These are phyloP conservation scores for Siniperca obscura DNA, from an alignment of 2,797 vertebrate genomes.

Conservation along the genomic window DNA sequence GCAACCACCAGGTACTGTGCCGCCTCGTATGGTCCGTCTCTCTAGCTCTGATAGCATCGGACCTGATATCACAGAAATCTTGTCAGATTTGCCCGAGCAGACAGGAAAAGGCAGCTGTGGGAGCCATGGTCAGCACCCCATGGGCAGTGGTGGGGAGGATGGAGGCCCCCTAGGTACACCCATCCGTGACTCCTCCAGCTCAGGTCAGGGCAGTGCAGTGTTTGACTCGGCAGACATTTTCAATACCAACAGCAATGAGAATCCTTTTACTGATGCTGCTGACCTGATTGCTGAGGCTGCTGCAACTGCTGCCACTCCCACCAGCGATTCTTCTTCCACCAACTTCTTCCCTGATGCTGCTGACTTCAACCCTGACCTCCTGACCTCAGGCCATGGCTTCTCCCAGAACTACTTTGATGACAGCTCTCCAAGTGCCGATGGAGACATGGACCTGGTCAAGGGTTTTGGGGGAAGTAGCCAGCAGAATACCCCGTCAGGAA, in stretches of 20 bases:
- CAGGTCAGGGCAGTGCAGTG: constrained; percentile 95
- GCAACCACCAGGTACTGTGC: constrained; percentile 71
- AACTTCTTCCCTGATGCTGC: constrained; percentile 95
- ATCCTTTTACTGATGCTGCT: constrained; percentile 94
- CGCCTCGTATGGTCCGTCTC: constrained; percentile 91
- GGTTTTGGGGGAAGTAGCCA: constrained; percentile 91
- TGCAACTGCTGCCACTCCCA: constrained; percentile 92
- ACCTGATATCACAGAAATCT: constrained; percentile 96
- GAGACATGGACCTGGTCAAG: constrained; percentile 95
- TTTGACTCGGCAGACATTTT: constrained; percentile 96
- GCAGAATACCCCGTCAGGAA: constrained; percentile 88
- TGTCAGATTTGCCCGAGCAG: constrained; percentile 97
- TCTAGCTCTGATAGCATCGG: constrained; percentile 98
- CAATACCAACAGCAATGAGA: constrained; percentile 94
- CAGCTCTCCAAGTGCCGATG: constrained; percentile 95
- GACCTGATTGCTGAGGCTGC: constrained; percentile 93
- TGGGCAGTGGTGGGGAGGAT: constrained; percentile 83
- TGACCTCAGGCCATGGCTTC: constrained; percentile 90
- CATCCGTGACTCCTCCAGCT: constrained; percentile 96
- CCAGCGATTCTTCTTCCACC: constrained; percentile 95
- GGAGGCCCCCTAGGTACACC: constrained; percentile 92
- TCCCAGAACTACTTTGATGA: constrained; percentile 94
- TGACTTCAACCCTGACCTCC: constrained; percentile 96
- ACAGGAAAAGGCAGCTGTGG: constrained; percentile 88
- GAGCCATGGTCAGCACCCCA: constrained; percentile 82